Evolutionary conservation across 2,113 vertebrate species (phyloP).

Genomic region (Chaenogobius annularis): DNA sequence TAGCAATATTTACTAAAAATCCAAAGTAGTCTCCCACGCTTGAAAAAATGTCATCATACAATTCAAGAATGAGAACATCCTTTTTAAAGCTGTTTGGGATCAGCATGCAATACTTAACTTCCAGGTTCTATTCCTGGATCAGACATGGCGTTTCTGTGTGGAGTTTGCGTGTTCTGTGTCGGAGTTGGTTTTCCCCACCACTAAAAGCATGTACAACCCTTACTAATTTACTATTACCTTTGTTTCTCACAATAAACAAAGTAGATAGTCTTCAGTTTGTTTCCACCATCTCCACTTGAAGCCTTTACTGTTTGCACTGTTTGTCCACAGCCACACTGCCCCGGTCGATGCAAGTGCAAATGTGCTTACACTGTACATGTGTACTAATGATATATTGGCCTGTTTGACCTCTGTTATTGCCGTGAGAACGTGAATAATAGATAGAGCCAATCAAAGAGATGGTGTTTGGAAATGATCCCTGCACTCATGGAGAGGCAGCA

Average conservation of each 20-base stretch:
- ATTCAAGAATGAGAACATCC: background rate
- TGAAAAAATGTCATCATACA: background rate
- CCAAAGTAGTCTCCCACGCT: constrained; percentile 2
- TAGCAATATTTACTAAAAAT: background rate
- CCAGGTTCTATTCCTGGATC: no score
- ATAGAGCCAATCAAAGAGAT: constrained; percentile 40
- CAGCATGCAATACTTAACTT: no score
- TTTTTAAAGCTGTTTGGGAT: background rate
- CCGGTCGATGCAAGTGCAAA: constrained; percentile 24
- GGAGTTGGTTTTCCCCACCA: background rate
- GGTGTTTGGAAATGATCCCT: background rate
- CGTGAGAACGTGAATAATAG: constrained; percentile 47
- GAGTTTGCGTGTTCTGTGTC: background rate
- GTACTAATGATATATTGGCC: constrained; percentile 17
- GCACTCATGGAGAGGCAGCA: background rate
- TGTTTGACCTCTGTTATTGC: constrained; percentile 60
- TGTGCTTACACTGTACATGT: constrained; percentile 10
- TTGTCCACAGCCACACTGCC: background rate
- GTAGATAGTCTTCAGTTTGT: no score
- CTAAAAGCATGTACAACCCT: background rate
- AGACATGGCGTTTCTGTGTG: background rate
- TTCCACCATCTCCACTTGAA: background rate
- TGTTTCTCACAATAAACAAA: background rate
- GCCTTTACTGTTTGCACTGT: background rate
- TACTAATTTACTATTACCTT: background rate